Percentiles rank a stretch among this genome's conserved stretches.
Conservation (phyloP, 2,888 invertebrate genomes). For the Ophion slaviceki region DNA sequence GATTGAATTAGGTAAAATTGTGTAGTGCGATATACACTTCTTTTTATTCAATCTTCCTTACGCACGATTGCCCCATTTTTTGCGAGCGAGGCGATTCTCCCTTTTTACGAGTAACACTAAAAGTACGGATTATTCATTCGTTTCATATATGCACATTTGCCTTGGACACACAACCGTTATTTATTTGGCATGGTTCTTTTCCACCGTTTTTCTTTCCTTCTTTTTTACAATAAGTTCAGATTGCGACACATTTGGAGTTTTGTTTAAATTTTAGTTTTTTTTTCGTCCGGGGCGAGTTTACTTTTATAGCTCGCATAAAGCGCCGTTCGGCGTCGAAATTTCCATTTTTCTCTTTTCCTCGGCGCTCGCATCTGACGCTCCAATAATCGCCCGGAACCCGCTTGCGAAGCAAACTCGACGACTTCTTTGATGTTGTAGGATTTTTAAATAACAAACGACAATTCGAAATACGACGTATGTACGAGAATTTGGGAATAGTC, state of each 20-base stretch:
- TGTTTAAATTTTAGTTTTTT: conserved; percentile 24
- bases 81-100: conserved; percentile 32
- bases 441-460: conserved; percentile 28
- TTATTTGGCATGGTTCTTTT: conserved; percentile 62
- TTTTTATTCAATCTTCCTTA: background rate
- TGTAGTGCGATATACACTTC: conserved; percentile 44
- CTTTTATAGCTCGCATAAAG: conserved; percentile 51
- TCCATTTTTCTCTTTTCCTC: conserved; percentile 1
- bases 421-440: conserved; percentile 38
- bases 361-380: background rate
- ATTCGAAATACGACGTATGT: conserved; percentile 33
- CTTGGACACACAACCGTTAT: conserved; percentile 62
- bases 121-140: conserved; percentile 55
- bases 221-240: conserved; percentile 43
- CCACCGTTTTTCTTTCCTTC: background rate
- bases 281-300: conserved; percentile 27
- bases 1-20: conserved; percentile 34
- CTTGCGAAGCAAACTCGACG: conserved; percentile 17
- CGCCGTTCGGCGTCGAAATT: conserved; percentile 40
- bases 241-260: conserved; percentile 28
- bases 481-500: conserved; percentile 48
- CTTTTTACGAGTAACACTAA: conserved; percentile 22
- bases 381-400: conserved; percentile 37
- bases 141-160: conserved; percentile 49
- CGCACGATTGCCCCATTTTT: background rate